A percentile compares a stretch with the other conserved stretches of the same genome.
These are phyloP conservation scores for Brienomyrus brachyistius DNA, from an alignment of 2,113 vertebrate genomes.

Conservation along the genomic window DNA sequence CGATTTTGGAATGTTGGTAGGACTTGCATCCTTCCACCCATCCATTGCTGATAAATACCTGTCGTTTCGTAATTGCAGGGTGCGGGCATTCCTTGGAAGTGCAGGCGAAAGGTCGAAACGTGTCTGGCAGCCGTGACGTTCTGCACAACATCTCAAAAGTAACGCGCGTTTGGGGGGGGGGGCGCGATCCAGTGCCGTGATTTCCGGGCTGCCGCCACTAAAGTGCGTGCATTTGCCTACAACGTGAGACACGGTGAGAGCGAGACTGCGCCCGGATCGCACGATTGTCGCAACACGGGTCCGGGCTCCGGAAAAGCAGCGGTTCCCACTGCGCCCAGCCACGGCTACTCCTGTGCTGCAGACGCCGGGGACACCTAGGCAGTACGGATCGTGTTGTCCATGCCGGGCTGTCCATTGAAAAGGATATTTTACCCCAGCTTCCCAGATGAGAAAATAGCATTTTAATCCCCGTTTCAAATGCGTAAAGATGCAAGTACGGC, in stretches of 20 bases:
- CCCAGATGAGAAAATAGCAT: neutral
- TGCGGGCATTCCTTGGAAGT: neutral
- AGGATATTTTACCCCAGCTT: neutral
- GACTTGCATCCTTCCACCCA: neutral
- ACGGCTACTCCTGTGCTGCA: neutral
- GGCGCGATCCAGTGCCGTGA: slow-evolving; percentile 3
- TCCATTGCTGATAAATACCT: neutral
- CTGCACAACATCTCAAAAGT: neutral
- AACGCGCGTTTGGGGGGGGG: neutral
- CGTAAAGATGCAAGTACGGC: neutral
- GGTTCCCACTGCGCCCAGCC: neutral
- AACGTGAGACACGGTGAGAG: neutral
- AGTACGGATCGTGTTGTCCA: neutral
- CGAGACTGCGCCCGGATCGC: neutral
- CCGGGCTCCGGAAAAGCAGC: neutral
- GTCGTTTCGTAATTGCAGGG: neutral
- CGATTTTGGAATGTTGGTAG: neutral
- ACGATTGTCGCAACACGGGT: neutral
- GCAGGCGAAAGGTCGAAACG: neutral
- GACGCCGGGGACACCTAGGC: neutral
- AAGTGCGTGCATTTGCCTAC: neutral
- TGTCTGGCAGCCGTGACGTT: neutral
- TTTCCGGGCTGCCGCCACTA: slow-evolving; percentile 12
- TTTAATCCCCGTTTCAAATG: neutral
- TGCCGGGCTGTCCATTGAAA: neutral